A percentile compares a stretch with the other conserved stretches of the same genome.
Conservation (phyloP, 1,140 invertebrate species). For the Sinonovacula constricta region DNA sequence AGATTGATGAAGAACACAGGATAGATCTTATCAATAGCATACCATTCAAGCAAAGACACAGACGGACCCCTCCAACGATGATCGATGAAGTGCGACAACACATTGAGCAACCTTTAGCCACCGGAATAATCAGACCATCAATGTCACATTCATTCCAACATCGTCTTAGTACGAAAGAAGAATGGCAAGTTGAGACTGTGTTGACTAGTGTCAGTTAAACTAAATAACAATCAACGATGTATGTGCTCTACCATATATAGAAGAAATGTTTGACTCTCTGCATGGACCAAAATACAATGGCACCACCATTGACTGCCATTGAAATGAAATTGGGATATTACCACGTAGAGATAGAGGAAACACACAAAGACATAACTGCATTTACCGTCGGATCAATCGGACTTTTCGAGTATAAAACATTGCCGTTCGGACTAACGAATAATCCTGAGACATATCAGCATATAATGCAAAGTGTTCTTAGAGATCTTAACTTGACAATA, state of each 20-base stretch:
- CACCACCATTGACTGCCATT: too few relatives aligned
- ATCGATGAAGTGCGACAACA: slow-evolving; percentile 9
- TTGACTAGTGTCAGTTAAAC: slow-evolving; percentile 3
- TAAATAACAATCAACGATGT: not conserved
- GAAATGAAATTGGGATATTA: too few relatives aligned
- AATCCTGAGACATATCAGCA: too few relatives aligned
- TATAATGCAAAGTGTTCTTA: too few relatives aligned
- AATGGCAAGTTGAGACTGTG: slow-evolving; percentile 4
- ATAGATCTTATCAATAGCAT: too few relatives aligned
- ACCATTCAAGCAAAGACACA: too few relatives aligned
- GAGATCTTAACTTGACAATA: too few relatives aligned
- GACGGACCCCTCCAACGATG: slow-evolving; percentile 2
- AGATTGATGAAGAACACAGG: slow-evolving; percentile 2
- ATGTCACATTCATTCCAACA: slow-evolving; percentile 1
- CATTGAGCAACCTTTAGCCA: not conserved
- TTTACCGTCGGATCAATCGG: slow-evolving; percentile 15
- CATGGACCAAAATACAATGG: not conserved
- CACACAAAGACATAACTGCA: not conserved
- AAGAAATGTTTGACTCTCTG: slow-evolving; percentile 14
- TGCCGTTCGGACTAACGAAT: slow-evolving; percentile 9
- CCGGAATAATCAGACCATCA: not conserved
- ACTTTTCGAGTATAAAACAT: not conserved
- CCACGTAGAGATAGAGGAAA: slow-evolving; percentile 5
- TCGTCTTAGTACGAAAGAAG: too few relatives aligned
- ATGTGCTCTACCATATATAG: slow-evolving; percentile 12